A percentile compares a stretch with the other conserved stretches of the same genome.
Conservation (phyloP, 2,113 vertebrate genomes). For the Hippopotamus amphibius region DNA sequence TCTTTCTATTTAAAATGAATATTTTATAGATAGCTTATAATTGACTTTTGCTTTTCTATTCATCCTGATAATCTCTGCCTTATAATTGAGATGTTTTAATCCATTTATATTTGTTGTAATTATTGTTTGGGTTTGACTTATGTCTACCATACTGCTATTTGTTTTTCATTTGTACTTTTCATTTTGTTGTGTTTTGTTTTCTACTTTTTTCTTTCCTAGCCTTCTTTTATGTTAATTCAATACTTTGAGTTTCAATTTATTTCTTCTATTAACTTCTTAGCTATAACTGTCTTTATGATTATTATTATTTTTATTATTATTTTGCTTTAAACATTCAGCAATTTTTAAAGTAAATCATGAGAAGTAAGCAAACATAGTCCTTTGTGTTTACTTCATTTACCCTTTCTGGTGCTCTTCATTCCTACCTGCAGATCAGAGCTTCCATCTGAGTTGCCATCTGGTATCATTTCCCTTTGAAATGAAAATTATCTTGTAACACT, state of each 20-base stretch:
- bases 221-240: background rate
- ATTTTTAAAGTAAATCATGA: conserved; percentile 17
- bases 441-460: background rate
- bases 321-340: background rate
- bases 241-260: background rate
- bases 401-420: background rate
- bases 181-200: background rate
- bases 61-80: background rate
- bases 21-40: background rate
- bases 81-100: conserved; percentile 2
- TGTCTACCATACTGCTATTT: background rate
- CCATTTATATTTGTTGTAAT: background rate
- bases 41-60: background rate
- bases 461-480: conserved; percentile 56
- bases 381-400: conserved; percentile 15
- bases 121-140: background rate
- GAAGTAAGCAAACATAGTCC: background rate
- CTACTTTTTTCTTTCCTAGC: background rate
- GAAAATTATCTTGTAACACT: conserved; percentile 39
- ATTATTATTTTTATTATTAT: background rate
- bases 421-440: background rate
- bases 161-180: background rate
- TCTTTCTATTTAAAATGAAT: background rate
- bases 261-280: conserved; percentile 19
- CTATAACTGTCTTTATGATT: background rate